Evolutionary conservation across 2,113 vertebrate genomes (phyloP), one percentile per base, ranked within the genome.

Genomic region (Rhinichthys klamathensis): DNA sequence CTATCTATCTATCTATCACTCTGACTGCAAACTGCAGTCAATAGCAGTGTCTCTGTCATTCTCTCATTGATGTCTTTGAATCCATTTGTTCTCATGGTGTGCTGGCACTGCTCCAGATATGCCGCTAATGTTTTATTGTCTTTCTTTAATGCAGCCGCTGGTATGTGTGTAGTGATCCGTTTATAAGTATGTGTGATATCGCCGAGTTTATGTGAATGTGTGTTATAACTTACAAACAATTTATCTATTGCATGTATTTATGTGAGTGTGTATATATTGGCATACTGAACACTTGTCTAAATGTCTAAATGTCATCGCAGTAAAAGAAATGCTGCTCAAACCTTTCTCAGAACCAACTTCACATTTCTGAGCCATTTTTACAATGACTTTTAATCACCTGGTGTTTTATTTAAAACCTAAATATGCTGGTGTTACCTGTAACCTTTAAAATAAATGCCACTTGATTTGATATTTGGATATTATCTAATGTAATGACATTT

Each of bases 31-130:
- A 49, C 72, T 25, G n/a, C n/a, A n/a, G 60, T 54, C 82, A 25
- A 88, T 88, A 51, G 46, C 87, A 35, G 65, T 65, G 41, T 69
- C 32, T 73, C 27, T 83, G 74, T 44, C 49, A 69, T 84, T 69
- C 60, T 69, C 41, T 76, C n/a, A 67, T 80, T 76, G 11, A 82
- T 38, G 23, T 8, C 21, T 80, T 44, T 58, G 46, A 81, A 56
- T 86, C 85, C 69, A 44, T 76, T 23, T 65, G 70, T 72, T 86
- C 70, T 75, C 8, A 2, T 38, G 18, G 44, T 58, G 58, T 69
- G 4, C 35, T 74, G 65, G 61, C 56, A 56, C 30, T 32, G 32
- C 61, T 63, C 86, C 86, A 87, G 82, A 54, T 58, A 54, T 25
- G 23, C 41, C 41, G 11, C 58, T 79, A 32, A 27, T 79, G 56